Percentiles rank a stretch among this genome's conserved stretches.
These are phyloP conservation scores for Neodontobutis hainanensis DNA, from an alignment of 2,113 vertebrate genomes.

Conservation along the genomic window DNA sequence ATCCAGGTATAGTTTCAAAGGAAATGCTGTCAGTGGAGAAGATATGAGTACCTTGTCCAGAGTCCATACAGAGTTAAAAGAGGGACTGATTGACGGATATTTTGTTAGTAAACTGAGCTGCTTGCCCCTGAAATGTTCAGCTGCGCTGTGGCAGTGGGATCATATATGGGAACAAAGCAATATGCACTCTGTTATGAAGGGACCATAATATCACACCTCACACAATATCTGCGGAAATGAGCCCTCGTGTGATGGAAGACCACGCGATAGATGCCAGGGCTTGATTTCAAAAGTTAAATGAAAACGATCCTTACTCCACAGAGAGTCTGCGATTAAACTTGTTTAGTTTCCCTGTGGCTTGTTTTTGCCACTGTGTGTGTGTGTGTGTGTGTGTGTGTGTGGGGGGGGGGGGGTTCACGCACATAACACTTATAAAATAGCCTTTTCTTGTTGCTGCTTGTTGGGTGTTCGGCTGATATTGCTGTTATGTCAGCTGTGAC, in stretches of 20 bases:
- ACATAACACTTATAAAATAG: slow-evolving; percentile 16
- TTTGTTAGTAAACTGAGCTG: slow-evolving; percentile 39
- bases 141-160: slow-evolving; percentile 36
- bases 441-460: slow-evolving; percentile 32
- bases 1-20: too few relatives aligned
- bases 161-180: slow-evolving; percentile 59
- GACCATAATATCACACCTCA: slow-evolving; percentile 23
- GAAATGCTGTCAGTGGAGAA: too few relatives aligned
- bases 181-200: slow-evolving; percentile 59
- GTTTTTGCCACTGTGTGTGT: slow-evolving; percentile 17
- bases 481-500: slow-evolving; percentile 55
- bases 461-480: slow-evolving; percentile 28
- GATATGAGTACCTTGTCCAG: too few relatives aligned
- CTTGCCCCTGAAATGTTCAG: slow-evolving; percentile 44
- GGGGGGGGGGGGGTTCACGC: slow-evolving; percentile 12
- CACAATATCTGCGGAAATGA: slow-evolving; percentile 2
- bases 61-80: too few relatives aligned
- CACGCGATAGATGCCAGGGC: not conserved
- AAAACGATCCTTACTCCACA: slow-evolving; percentile 27
- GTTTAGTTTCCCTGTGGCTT: slow-evolving; percentile 6
- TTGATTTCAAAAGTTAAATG: slow-evolving; percentile 44
- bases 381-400: too few relatives aligned
- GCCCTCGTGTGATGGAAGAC: slow-evolving; percentile 1
- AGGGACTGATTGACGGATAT: slow-evolving; percentile 14
- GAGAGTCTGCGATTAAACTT: slow-evolving; percentile 37